Conservation (phyloP, 2,797 vertebrate species). For the Adrianichthys oophorus region DNA sequence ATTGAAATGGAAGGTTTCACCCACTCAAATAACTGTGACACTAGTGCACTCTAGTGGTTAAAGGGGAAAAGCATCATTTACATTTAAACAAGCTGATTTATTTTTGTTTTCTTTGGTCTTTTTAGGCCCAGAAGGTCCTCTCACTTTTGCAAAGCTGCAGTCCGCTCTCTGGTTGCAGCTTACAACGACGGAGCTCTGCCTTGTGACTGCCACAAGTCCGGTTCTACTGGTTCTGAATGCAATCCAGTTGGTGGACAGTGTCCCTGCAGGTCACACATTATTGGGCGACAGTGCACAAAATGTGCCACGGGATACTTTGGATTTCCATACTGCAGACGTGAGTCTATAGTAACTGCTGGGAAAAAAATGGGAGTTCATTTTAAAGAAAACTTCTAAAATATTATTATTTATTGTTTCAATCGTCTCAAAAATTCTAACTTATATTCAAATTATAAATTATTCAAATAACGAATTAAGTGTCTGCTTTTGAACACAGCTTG, state of each 20-base stretch:
- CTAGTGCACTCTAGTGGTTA: conserved; percentile 54
- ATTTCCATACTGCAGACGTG: conserved; percentile 90
- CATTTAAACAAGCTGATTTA: neutral
- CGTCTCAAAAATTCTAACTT: neutral
- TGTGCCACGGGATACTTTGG: conserved; percentile 88
- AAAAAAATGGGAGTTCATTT: too few species aligned
- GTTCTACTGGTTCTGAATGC: conserved; percentile 75
- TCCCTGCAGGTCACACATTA: conserved; percentile 79
- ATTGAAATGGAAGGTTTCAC: neutral
- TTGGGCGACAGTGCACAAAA: conserved; percentile 86
- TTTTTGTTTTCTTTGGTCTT: conserved; percentile 19
- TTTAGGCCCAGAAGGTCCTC: conserved; percentile 79
- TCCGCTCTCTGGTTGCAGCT: conserved; percentile 83
- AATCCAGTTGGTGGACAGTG: conserved; percentile 87
- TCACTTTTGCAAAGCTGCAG: conserved; percentile 83
- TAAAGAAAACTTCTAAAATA: too few species aligned
- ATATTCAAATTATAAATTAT: too few species aligned
- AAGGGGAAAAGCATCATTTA: neutral
- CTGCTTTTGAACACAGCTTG: conserved; percentile 74
- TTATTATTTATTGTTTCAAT: too few species aligned
- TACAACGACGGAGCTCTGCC: conserved; percentile 86
- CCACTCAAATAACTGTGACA: conserved; percentile 20
- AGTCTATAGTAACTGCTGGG: conserved; percentile 55
- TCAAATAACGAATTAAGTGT: too few species aligned
- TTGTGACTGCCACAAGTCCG: conserved; percentile 82